A percentile compares a stretch with the other conserved stretches of the same genome.
Evolutionary conservation across 2,888 invertebrate genomes (phyloP).

Genomic region (Drosophila bunnanda): DNA sequence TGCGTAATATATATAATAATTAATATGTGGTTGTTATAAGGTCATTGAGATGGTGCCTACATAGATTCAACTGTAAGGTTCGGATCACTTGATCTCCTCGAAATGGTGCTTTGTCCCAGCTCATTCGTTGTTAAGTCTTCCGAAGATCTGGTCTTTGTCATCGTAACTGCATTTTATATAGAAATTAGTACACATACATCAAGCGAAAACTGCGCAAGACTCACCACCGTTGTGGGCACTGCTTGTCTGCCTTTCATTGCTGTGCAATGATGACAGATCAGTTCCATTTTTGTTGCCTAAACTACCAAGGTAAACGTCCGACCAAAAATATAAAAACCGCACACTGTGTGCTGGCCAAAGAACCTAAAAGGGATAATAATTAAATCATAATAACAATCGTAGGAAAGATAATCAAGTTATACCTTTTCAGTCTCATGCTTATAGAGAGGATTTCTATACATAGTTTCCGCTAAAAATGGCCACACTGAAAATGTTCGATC

Average conservation of each 20-base stretch:
- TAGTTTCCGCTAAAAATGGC: constrained; percentile 91
- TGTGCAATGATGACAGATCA: constrained; percentile 83
- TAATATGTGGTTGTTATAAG: constrained; percentile 29
- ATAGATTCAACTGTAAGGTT: constrained; percentile 90
- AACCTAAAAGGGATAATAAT: constrained; percentile 86
- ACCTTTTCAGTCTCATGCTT: constrained; percentile 85
- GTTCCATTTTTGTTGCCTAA: constrained; percentile 85
- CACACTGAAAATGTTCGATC: constrained; percentile 93
- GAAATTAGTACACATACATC: neutral
- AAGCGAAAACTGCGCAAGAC: constrained; percentile 2
- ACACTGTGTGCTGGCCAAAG: constrained; percentile 94
- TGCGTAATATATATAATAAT: constrained; percentile 29
- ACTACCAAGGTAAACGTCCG: constrained; percentile 91
- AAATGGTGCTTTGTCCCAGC: constrained; percentile 85
- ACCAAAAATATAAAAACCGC: constrained; percentile 93
- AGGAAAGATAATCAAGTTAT: neutral
- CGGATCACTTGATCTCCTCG: constrained; percentile 93
- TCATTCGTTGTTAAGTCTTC: constrained; percentile 91
- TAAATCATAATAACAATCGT: neutral
- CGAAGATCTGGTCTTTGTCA: constrained; percentile 94
- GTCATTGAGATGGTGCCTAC: constrained; percentile 81
- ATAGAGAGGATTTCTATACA: constrained; percentile 95
- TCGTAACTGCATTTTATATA: constrained; percentile 85
- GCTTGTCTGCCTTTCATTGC: constrained; percentile 70
- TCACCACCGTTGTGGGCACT: constrained; percentile 73